A percentile compares a stretch with the other conserved stretches of the same genome.
phyloP scores from a whole-genome alignment of 2,113 vertebrate genomes.

The Nyctibius bracteatus region DNA sequence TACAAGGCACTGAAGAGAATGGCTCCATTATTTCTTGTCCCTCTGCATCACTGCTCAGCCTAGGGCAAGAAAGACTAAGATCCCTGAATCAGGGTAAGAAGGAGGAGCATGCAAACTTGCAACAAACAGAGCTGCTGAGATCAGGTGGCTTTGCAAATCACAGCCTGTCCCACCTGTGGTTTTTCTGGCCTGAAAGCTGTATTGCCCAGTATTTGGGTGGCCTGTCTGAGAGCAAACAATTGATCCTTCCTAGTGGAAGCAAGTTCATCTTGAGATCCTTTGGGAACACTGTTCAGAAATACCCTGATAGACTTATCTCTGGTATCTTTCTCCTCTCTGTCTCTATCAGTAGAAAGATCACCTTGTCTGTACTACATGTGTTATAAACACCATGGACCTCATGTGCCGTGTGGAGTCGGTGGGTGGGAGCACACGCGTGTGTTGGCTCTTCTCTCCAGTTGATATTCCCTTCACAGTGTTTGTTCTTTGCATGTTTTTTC shows the following conservation, averaged over 20 bases:
- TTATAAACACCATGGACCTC: constrained; percentile 17
- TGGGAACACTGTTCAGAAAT: constrained; percentile 48
- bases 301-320: neutral
- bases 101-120: neutral
- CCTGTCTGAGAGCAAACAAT: constrained; percentile 1
- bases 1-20: neutral
- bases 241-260: constrained; percentile 62
- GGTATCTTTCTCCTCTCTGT: constrained; percentile 23
- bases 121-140: constrained; percentile 29
- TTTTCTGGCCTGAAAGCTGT: constrained; percentile 1
- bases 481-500: neutral
- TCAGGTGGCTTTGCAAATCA: constrained; percentile 39
- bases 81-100: constrained; percentile 54
- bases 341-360: constrained; percentile 37
- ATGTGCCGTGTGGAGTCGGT: neutral
- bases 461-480: neutral
- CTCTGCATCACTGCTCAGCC: neutral
- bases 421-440: accelerated
- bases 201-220: constrained; percentile 53
- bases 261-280: constrained; percentile 50
- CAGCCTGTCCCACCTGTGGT: constrained; percentile 45
- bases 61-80: constrained; percentile 7
- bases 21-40: constrained; percentile 6
- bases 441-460: neutral
- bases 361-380: constrained; percentile 17